Evolutionary conservation across 1,140 invertebrate genomes (phyloP).

Genomic region (Tigriopus japonicus): DNA sequence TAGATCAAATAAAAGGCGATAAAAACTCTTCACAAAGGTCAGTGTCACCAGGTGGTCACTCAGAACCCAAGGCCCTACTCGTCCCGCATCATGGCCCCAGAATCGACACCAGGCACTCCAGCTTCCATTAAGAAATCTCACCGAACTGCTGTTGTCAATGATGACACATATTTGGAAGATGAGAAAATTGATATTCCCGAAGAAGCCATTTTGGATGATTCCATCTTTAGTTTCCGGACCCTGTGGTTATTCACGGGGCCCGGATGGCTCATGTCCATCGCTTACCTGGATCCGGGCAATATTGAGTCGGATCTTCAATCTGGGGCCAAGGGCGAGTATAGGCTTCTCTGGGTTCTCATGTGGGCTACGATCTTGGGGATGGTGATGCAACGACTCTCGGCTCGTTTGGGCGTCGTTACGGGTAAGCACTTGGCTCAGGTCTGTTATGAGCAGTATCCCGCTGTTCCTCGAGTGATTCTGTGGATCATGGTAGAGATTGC

Average conservation of each 20-base stretch:
- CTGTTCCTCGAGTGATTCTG: constrained; percentile 50
- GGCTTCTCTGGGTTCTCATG: constrained; percentile 70
- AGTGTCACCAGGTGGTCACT: too few relatives aligned
- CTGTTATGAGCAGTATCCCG: constrained; percentile 58
- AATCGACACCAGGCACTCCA: too few relatives aligned
- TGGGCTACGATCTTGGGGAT: constrained; percentile 67
- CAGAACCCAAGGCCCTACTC: too few relatives aligned
- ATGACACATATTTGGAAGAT: background rate
- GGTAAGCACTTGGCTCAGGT: constrained; percentile 64
- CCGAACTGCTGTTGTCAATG: background rate
- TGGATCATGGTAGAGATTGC: constrained; percentile 91
- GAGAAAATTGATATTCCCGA: background rate
- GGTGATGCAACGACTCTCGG: constrained; percentile 63
- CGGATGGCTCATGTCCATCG: constrained; percentile 80
- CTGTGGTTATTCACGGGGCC: constrained; percentile 84
- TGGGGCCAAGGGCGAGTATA: constrained; percentile 42
- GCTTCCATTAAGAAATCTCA: too few relatives aligned
- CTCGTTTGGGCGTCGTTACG: constrained; percentile 61
- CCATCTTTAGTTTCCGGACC: constrained; percentile 57
- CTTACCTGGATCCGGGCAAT: constrained; percentile 80
- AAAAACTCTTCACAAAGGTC: too few relatives aligned
- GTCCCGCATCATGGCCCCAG: too few relatives aligned
- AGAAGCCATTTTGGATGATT: background rate
- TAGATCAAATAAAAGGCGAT: too few relatives aligned
- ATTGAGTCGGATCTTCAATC: constrained; percentile 74